Evolutionary conservation across 2,888 invertebrate genomes (phyloP), one percentile per base, ranked within the genome.

Genomic region (Axea sp.): DNA sequence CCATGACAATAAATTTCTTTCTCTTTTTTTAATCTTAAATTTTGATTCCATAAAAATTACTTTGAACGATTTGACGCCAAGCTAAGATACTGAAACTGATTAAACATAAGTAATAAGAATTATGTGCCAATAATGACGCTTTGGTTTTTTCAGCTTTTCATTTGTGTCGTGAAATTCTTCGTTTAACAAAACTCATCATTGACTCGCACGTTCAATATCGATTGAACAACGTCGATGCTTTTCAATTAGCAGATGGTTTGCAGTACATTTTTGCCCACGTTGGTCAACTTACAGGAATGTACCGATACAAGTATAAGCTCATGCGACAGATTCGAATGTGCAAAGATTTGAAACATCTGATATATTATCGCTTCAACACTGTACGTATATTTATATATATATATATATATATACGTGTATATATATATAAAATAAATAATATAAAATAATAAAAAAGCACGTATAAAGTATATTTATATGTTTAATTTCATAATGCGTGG

Each of bases 261-360:
- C 99, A 99, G 88, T 99, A 99, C 88, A 97, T 99, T 75, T 99
- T 99, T 88, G 97, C 99, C 0, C 99, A 99, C 84, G 99, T 99
- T 4, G 99, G 99, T 0, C 99, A 99, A 87, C 90, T 99, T 68
- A 99, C 99, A 0, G 99, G 99, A 87, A 99, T 99, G 99, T 99
- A 99, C 90, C 92, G 99, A 17, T 99, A 99, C 90, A 97, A 97
- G 84, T 99, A 99, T 89, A 99, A 99, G 88, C 90, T 99, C 57
- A 99, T 99, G 98, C 91, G 97, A 83, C 99, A 99, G 89, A 99
- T 99, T 80, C 90, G 99, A 47, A 99, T 99, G 99, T 99, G 99
- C 91, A 99, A 99, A 89, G 99, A 99, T 89, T 90, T 99, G 80
- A 99, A 99, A 86, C 99, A 99, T 91, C 90, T 99, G 77, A 97